phyloP scores from a whole-genome alignment of 2,888 invertebrate genomes.

The Lasioglossum morio region DNA sequence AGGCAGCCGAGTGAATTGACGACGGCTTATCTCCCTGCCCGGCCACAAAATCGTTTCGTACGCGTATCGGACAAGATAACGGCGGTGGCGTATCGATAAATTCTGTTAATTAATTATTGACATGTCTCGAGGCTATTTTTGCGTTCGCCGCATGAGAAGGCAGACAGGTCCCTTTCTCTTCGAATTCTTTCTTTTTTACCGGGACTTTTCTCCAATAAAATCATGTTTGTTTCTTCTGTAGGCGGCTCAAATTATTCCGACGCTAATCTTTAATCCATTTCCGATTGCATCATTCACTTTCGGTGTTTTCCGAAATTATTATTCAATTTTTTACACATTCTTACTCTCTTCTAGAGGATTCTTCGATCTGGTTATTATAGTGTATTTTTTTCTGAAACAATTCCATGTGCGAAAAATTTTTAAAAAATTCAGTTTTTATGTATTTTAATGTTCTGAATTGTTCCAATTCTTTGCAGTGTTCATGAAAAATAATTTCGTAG shows the following conservation, averaged over 20 bases:
- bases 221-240: background rate
- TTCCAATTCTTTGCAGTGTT: no score
- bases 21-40: slow-evolving; percentile 74
- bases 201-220: background rate
- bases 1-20: slow-evolving; percentile 74
- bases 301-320: background rate
- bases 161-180: slow-evolving; percentile 15
- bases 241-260: slow-evolving; percentile 28
- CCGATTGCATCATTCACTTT: background rate
- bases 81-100: slow-evolving; percentile 77
- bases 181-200: slow-evolving; percentile 10
- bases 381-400: background rate
- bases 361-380: background rate
- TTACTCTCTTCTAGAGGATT: background rate
- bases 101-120: slow-evolving; percentile 82
- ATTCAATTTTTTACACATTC: background rate
- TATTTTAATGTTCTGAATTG: background rate
- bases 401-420: background rate
- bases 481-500: no score
- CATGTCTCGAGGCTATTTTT: slow-evolving; percentile 78
- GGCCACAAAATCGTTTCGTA: slow-evolving; percentile 72
- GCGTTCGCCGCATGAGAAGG: slow-evolving; percentile 71
- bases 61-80: slow-evolving; percentile 79
- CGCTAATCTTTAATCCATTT: background rate
- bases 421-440: background rate